phyloP scores from a whole-genome alignment of 2,888 invertebrate genomes.

The Drosophila siamana region DNA sequence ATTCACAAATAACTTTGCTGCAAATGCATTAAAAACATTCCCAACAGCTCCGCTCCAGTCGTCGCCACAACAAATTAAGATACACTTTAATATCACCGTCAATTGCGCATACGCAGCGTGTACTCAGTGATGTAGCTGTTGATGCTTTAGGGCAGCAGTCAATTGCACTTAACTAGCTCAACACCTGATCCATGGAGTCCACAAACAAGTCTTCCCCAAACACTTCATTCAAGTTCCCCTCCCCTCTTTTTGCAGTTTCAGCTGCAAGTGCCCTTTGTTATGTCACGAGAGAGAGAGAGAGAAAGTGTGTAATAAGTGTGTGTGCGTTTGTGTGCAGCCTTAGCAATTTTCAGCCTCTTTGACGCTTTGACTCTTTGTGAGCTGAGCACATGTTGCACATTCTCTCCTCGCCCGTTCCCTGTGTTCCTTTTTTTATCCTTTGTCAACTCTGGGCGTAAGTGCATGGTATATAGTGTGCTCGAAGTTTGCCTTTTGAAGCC shows the following conservation, averaged over 20 bases:
- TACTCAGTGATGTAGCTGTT: slow-evolving; percentile 27
- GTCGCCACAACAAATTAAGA: not conserved
- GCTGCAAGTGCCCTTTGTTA: slow-evolving; percentile 6
- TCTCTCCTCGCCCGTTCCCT: not conserved
- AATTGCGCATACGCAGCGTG: slow-evolving; percentile 63
- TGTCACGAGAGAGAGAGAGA: not conserved
- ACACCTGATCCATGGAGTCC: not conserved
- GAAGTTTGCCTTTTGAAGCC: slow-evolving; percentile 6
- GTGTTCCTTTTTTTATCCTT: slow-evolving; percentile 9
- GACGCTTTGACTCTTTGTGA: slow-evolving; percentile 42
- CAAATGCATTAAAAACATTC: slow-evolving; percentile 61
- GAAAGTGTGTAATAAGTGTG: not conserved
- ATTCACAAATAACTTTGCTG: slow-evolving; percentile 55
- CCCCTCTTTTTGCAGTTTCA: not conserved
- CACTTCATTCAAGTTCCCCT: not conserved
- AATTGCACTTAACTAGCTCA: slow-evolving; percentile 26
- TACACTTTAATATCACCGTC: slow-evolving; percentile 24
- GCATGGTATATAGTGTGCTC: slow-evolving; percentile 11
- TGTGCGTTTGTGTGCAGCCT: slow-evolving; percentile 21
- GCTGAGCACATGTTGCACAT: slow-evolving; percentile 20
- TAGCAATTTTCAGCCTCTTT: slow-evolving; percentile 37
- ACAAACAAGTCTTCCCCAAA: not conserved
- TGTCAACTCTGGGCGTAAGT: slow-evolving; percentile 2
- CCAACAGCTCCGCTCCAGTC: not conserved
- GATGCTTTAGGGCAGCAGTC: slow-evolving; percentile 17